Base-by-base conservation (phyloP, 2,797 vertebrate genomes). In the Sebastes steindachneri region DNA sequence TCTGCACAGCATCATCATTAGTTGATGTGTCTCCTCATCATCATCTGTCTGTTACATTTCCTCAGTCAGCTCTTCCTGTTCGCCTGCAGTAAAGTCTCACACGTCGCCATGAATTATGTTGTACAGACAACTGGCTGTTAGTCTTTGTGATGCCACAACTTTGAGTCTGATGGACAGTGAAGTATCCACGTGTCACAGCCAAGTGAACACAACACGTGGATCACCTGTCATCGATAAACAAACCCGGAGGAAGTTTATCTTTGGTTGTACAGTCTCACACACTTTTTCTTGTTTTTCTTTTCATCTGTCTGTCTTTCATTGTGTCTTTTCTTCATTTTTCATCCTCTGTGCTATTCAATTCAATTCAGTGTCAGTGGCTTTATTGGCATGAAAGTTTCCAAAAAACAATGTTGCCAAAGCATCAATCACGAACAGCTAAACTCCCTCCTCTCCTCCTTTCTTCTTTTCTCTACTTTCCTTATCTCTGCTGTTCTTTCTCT, bases 61-160 rank as follows among this genome's bases (percentile, higher is more conserved):
- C 62, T 21, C 51, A 17, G 57, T 85, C 84, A 54, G 73, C 78
- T 1, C 51, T 76, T 70, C 19, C 53, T 35, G 1, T 29, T 55
- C 2, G 23, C 74, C 78, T 51, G 58, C 70, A 19, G 69, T n/a
- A 5, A 19, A 41, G 3, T 57, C 67, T 55, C 5, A 2, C 23
- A 33, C 19, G 63, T 77, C 80, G 23, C 3, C 2, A 1, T 73
- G 59, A 72, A 53, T 82, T 41, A 58, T 1, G 21, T 48, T 54
- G 7, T 0, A 51, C 55, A 25, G 51, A 1, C 33, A 25, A 63
- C 11, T 1, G 21, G 23, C 31, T n/a, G 45, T 35, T 57, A n/a
- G 48, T 59, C 51, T 84, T 25, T 75, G 67, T 1, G 14, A 41
- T 23, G 67, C 7, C 29, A 9, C 48, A 1, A 9, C 63, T 28